Percentiles rank a stretch among this genome's conserved stretches.
phyloP scores from a whole-genome alignment of 2,797 vertebrate species.

The Aulostomus chinensis region DNA sequence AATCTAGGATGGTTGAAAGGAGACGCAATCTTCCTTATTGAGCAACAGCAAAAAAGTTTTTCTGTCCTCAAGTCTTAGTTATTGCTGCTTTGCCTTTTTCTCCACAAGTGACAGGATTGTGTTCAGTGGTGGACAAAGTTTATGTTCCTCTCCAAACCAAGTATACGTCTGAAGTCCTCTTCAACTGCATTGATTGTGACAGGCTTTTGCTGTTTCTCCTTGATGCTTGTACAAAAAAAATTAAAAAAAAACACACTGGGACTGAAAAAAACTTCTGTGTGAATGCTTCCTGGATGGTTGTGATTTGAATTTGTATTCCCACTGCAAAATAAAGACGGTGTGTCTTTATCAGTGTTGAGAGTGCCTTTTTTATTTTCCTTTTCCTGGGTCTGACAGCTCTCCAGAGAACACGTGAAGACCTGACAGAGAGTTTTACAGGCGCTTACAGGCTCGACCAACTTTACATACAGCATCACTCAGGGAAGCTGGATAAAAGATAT shows the following conservation, averaged over 20 bases:
- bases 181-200: conserved; percentile 65
- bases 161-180: conserved; percentile 54
- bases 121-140: conserved; percentile 27
- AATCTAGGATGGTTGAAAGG: too few species aligned
- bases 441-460: conserved; percentile 2
- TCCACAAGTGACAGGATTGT: conserved; percentile 51
- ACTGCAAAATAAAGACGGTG: conserved; percentile 75
- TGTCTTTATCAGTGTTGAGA: conserved; percentile 49
- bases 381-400: neutral
- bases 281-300: conserved; percentile 70
- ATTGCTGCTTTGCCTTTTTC: conserved; percentile 40
- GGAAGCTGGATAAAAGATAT: conserved; percentile 23
- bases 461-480: neutral
- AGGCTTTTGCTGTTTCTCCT: conserved; percentile 58
- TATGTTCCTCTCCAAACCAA: conserved; percentile 39
- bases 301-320: conserved; percentile 71
- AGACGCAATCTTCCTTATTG: neutral
- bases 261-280: conserved; percentile 46
- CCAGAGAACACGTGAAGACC: neutral
- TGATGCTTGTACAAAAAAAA: conserved; percentile 72
- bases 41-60: conserved; percentile 11
- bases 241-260: conserved; percentile 60
- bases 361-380: neutral
- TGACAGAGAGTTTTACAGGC: neutral
- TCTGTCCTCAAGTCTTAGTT: conserved; percentile 5